Conservation (phyloP, 2,888 invertebrate species). For the Melieria omissa region DNA sequence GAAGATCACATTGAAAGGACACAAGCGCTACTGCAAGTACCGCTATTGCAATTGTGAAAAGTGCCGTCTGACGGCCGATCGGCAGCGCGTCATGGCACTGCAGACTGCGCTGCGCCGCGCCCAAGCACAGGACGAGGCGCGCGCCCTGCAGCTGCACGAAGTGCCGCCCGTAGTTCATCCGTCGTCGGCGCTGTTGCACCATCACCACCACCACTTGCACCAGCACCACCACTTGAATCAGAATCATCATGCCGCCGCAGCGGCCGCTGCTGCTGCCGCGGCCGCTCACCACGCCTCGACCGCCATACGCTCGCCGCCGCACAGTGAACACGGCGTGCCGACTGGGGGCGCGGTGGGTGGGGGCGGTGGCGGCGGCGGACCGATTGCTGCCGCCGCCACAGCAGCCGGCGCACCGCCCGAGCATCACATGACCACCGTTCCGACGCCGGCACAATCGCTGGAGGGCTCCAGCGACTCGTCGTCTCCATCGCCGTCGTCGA, state of each 20-base stretch:
- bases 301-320: constrained; percentile 54
- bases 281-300: constrained; percentile 47
- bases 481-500: constrained; percentile 72
- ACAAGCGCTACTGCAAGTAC: constrained; percentile 91
- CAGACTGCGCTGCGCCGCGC: constrained; percentile 87
- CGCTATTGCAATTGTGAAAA: constrained; percentile 87
- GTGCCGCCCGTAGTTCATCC: constrained; percentile 65
- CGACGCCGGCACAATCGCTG: constrained; percentile 65
- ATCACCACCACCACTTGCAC: constrained; percentile 64
- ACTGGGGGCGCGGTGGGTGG: constrained; percentile 43
- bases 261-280: constrained; percentile 54
- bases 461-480: constrained; percentile 72
- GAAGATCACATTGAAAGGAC: constrained; percentile 88
- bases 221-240: constrained; percentile 68
- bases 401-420: constrained; percentile 63
- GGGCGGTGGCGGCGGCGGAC: constrained; percentile 58
- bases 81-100: constrained; percentile 89
- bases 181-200: constrained; percentile 52
- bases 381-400: constrained; percentile 36
- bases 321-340: constrained; percentile 43
- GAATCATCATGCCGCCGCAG: constrained; percentile 66
- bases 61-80: constrained; percentile 86
- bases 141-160: constrained; percentile 69
- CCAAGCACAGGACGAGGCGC: constrained; percentile 85
- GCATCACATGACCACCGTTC: constrained; percentile 64